Evolutionary conservation across 2,797 vertebrate genomes (phyloP).

Genomic region (Macrochelys suwanniensis): DNA sequence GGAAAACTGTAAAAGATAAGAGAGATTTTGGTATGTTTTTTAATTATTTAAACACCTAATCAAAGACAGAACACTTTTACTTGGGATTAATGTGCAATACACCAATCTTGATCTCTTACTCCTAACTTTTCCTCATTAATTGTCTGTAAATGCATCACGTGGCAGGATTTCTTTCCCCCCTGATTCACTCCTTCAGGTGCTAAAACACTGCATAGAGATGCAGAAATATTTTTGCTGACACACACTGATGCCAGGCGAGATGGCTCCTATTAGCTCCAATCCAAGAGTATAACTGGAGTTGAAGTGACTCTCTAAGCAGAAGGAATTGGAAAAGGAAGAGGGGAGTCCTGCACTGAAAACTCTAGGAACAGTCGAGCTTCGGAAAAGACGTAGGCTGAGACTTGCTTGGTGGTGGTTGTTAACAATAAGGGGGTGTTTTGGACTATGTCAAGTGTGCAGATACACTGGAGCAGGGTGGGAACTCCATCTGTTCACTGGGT

Average conservation of each 20-base stretch:
- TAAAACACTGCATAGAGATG: background rate
- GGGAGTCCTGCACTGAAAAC: background rate
- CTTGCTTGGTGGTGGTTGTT: background rate
- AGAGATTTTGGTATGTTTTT: slow-evolving; percentile 8
- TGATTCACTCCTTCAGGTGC: background rate
- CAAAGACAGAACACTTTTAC: slow-evolving; percentile 16
- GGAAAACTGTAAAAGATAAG: slow-evolving; percentile 3
- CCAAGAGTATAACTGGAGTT: background rate
- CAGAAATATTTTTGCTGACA: background rate
- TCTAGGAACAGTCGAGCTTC: background rate
- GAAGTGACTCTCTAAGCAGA: background rate
- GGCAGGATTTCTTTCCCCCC: background rate
- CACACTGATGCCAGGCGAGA: background rate
- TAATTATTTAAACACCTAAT: slow-evolving; percentile 12
- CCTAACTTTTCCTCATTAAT: background rate
- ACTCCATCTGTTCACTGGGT: background rate
- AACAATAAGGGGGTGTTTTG: background rate
- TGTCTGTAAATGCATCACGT: background rate
- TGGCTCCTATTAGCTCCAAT: background rate
- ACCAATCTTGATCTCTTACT: slow-evolving; percentile 6
- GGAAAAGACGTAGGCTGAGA: background rate
- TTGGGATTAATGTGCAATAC: background rate
- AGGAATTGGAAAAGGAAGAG: background rate
- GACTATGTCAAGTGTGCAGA: background rate
- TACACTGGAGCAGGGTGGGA: background rate